Conservation (phyloP, 2,113 vertebrate genomes). For the Colistium nudipinnis region DNA sequence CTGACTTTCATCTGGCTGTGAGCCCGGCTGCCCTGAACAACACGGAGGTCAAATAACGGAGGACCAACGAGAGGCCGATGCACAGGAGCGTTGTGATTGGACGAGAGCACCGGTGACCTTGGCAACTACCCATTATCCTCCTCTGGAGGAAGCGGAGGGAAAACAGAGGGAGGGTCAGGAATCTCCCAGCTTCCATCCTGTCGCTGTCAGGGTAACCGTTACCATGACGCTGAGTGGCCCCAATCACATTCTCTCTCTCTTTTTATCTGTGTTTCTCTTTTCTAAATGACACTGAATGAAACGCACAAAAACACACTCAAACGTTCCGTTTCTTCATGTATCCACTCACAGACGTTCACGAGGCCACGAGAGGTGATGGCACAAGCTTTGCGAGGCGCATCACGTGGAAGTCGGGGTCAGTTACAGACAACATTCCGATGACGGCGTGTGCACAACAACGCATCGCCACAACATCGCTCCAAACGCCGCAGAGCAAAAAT, state of each 20-base stretch:
- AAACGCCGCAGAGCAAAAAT: not conserved
- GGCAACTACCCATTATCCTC: slow-evolving; percentile 59
- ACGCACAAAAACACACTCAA: not conserved
- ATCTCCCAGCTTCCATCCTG: slow-evolving; percentile 27
- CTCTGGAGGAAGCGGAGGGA: not conserved
- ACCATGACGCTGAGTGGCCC: slow-evolving; percentile 44
- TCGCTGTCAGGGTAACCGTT: slow-evolving; percentile 56
- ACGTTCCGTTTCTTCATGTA: not conserved
- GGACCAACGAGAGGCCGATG: slow-evolving; percentile 7
- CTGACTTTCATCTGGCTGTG: slow-evolving; percentile 24
- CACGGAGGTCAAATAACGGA: slow-evolving; percentile 51
- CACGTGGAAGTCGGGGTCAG: slow-evolving; percentile 32
- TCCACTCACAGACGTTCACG: not conserved
- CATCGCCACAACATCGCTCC: not conserved
- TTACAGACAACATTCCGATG: not conserved
- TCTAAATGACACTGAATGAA: slow-evolving; percentile 9
- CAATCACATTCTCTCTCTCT: slow-evolving; percentile 9
- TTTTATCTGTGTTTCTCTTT: not conserved
- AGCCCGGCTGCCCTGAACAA: slow-evolving; percentile 34
- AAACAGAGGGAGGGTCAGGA: slow-evolving; percentile 29
- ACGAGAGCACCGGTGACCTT: slow-evolving; percentile 64
- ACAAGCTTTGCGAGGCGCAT: slow-evolving; percentile 23
- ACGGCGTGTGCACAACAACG: not conserved
- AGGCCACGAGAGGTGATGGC: slow-evolving; percentile 14
- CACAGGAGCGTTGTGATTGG: slow-evolving; percentile 43